Percentiles rank a stretch among this genome's conserved stretches.
Evolutionary conservation across 2,113 vertebrate species (phyloP).

Genomic region (Tetrao urogallus): DNA sequence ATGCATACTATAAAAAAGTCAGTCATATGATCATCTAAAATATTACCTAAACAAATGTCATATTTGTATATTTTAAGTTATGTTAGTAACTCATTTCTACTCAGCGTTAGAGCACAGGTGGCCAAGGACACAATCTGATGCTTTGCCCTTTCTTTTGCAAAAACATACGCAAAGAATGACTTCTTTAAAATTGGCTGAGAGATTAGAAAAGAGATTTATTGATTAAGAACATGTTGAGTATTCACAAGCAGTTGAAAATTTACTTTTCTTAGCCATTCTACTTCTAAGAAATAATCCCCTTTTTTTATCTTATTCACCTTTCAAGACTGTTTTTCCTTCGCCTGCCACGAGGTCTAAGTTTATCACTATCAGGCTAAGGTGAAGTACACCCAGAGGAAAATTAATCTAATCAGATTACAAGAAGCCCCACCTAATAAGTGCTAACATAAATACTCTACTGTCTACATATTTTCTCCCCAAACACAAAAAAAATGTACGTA

Average conservation of each 20-base stretch:
- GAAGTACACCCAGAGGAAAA: background rate
- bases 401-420: background rate
- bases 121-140: background rate
- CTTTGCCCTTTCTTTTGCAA: background rate
- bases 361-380: background rate
- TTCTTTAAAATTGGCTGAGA: background rate
- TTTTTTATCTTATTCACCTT: background rate
- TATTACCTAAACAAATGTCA: background rate
- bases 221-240: background rate
- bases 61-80: background rate
- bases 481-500: background rate
- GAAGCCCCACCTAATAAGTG: background rate
- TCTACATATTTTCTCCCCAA: background rate
- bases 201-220: background rate
- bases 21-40: background rate
- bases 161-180: background rate
- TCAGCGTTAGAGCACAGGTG: background rate
- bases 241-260: background rate
- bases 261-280: background rate
- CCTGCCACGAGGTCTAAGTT: background rate
- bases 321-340: background rate
- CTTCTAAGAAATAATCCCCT: background rate
- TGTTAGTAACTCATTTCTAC: background rate
- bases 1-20: background rate
- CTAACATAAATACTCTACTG: background rate